Percentiles rank a stretch among this genome's conserved stretches.
Conservation (phyloP, 2,888 invertebrate species). For the Suillia variegata region DNA sequence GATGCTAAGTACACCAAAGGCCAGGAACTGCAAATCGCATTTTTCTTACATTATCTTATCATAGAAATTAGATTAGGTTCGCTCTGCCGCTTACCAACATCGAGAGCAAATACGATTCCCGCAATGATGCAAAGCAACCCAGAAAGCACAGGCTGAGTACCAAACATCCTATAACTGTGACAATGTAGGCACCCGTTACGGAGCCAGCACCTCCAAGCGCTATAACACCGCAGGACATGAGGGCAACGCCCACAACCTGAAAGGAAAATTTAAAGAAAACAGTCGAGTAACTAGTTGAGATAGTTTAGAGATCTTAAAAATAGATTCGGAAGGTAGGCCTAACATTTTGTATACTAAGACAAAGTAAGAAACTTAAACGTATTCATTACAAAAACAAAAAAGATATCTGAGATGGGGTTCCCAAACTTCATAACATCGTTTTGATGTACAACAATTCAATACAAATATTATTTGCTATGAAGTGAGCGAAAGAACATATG, state of each 20-base stretch:
- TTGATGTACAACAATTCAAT: too few species aligned
- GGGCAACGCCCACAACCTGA: conserved; percentile 38
- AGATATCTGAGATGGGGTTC: too few species aligned
- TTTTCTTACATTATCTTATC: too few species aligned
- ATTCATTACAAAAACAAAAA: too few species aligned
- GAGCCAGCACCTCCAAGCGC: conserved; percentile 48
- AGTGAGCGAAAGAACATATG: too few species aligned
- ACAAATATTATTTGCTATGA: too few species aligned
- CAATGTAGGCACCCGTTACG: conserved; percentile 43
- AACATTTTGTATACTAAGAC: not conserved
- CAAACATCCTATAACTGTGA: conserved; percentile 38
- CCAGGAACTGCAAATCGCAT: conserved; percentile 34
- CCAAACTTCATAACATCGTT: too few species aligned
- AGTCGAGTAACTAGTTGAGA: too few species aligned
- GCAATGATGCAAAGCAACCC: conserved; percentile 48
- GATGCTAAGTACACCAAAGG: conserved; percentile 30
- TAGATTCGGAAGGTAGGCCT: too few species aligned
- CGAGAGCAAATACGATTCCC: conserved; percentile 47
- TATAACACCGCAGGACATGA: conserved; percentile 49
- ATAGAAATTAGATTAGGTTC: not conserved
- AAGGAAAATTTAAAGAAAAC: not conserved
- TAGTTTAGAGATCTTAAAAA: too few species aligned
- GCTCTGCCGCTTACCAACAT: conserved; percentile 29
- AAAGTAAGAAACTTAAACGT: too few species aligned
- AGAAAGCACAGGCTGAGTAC: conserved; percentile 42